Conservation (phyloP, 2,797 vertebrate genomes). For the Scolopax rusticola region DNA sequence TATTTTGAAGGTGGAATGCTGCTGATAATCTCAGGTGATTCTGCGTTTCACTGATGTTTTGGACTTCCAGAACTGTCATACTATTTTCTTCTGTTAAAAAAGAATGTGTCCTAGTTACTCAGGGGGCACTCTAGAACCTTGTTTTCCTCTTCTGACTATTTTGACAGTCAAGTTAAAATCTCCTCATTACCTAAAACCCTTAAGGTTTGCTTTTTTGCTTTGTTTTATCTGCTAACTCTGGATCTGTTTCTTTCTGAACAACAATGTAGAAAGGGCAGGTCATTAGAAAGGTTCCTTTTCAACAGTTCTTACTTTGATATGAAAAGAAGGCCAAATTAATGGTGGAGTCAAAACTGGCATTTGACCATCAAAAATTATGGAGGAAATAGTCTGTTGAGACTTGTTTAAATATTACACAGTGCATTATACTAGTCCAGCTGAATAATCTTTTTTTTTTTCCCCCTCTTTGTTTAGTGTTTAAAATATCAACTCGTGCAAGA, state of each 20-base stretch:
- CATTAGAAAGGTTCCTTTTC: background rate
- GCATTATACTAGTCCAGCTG: background rate
- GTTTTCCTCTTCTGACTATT: background rate
- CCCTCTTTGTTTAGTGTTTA: background rate
- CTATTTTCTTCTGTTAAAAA: background rate
- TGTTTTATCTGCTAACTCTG: background rate
- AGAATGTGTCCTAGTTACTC: background rate
- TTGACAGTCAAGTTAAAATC: background rate
- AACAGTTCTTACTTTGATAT: background rate
- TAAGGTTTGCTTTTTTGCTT: background rate
- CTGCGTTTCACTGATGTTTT: background rate
- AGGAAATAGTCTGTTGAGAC: background rate
- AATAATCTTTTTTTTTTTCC: background rate
- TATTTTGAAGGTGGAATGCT: background rate
- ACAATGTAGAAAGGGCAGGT: background rate
- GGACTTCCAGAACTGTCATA: background rate
- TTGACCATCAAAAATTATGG: background rate
- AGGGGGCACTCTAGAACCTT: background rate
- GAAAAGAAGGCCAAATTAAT: background rate
- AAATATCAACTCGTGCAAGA: background rate
- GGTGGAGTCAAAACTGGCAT: background rate
- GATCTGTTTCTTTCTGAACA: background rate
- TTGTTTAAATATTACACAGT: background rate
- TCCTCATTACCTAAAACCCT: background rate
- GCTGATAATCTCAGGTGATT: background rate